These are phyloP conservation scores for Eretmochelys imbricata DNA, from an alignment of 2,113 vertebrate species.

Conservation along the genomic window DNA sequence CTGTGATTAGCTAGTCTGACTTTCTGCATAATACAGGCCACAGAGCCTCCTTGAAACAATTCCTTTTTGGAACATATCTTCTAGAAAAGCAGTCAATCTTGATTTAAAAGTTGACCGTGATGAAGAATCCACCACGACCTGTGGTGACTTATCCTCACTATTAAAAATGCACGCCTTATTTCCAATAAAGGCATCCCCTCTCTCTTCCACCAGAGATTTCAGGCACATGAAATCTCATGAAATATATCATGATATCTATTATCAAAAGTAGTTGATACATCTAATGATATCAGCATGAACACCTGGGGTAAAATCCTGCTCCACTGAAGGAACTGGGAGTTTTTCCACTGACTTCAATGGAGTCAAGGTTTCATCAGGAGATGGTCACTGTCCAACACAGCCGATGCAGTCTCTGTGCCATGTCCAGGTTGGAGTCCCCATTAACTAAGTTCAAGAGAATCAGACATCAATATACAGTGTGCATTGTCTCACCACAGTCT, in stretches of 20 bases:
- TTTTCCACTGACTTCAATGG: neutral
- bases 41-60: neutral
- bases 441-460: neutral
- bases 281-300: neutral
- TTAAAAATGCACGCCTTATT: neutral
- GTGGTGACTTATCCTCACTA: neutral
- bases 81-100: neutral
- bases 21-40: neutral
- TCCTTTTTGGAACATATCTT: neutral
- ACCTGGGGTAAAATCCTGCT: neutral
- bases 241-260: rapidly evolving
- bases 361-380: neutral
- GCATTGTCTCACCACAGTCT: neutral
- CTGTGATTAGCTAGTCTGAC: neutral
- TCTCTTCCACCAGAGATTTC: neutral
- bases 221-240: neutral
- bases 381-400: neutral
- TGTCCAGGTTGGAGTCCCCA: neutral
- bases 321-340: neutral
- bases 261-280: neutral
- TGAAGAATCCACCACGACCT: neutral
- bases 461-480: neutral
- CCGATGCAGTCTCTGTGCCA: neutral
- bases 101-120: neutral
- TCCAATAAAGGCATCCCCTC: neutral